phyloP scores from a whole-genome alignment of 2,888 invertebrate genomes.

The Eristalinus sepulchralis region DNA sequence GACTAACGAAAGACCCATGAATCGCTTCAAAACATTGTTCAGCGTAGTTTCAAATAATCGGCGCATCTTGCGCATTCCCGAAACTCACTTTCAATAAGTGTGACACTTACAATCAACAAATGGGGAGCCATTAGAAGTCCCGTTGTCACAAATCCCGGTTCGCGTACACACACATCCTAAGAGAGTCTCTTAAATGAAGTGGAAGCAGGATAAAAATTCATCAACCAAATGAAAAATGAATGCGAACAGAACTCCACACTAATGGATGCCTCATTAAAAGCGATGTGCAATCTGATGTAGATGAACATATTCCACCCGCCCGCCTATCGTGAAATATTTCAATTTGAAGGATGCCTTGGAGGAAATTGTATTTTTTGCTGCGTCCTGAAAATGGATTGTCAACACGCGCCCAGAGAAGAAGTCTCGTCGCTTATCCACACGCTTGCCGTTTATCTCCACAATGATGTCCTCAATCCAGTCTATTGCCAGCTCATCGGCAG shows the following conservation, averaged over 20 bases:
- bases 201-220: constrained; percentile 50
- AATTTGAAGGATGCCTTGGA: constrained; percentile 6
- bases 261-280: constrained; percentile 45
- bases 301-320: background rate
- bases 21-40: too few relatives aligned
- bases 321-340: constrained; percentile 19
- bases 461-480: constrained; percentile 7
- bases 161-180: background rate
- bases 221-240: constrained; percentile 52
- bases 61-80: background rate
- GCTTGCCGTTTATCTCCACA: constrained; percentile 21
- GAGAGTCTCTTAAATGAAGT: constrained; percentile 34
- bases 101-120: background rate
- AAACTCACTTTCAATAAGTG: background rate
- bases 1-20: too few relatives aligned
- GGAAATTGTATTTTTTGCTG: background rate
- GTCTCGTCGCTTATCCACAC: constrained; percentile 23
- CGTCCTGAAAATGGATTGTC: constrained; percentile 33
- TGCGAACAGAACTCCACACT: constrained; percentile 29
- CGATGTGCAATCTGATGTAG: constrained; percentile 1
- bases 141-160: background rate
- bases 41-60: too few relatives aligned
- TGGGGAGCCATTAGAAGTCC: background rate
- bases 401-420: constrained; percentile 6
- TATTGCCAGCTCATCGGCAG: background rate